Base-by-base conservation (phyloP, 2,113 vertebrate genomes). In the Grallaria varia region DNA sequence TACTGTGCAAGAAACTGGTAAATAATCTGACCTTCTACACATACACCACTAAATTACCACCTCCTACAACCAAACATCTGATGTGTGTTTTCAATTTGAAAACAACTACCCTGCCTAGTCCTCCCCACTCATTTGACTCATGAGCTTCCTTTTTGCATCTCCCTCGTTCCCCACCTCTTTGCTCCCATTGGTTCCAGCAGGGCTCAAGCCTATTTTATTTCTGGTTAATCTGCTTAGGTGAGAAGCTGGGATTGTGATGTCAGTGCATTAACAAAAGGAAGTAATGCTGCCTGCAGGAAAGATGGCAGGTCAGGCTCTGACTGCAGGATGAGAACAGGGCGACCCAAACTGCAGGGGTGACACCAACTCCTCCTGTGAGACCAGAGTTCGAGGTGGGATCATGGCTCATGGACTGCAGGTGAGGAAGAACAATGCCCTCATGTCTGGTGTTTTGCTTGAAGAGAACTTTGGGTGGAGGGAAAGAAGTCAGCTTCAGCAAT, bases 391-490 rank as follows among this genome's bases (percentile, higher is more conserved):
- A 44, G 93, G 63, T 31, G 44, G 69, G 55, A 75, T 39, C 31
- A 95, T 96, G 94, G 95, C 89, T 91, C 40, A 2, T 33, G 95
- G 95, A 63, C 74, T 96, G 63, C 77, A 96, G 93, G 92, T 95
- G 93, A 93, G 73, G 79, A 64, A 76, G 33, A 11, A 25, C 12
- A 27, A 45, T 7, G 24, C 9, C 18, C 18, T 78, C 2, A 0
- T 27, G 27, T 66, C 58, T 62, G 18, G 24, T 67, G 69, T 31
- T 80, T 40, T 71, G 39, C 71, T 5, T 59, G 59, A 62, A 69
- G 42, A 33, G 39, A 86, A 20, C 31, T 69, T 42, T 63, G 42
- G 25, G 28, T 27, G 15, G 4, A 22, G 45, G 25, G 18, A 4
- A 47, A 71, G 35, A 83, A 42, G 21, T 55, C 59, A 49, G 27